phyloP scores from a whole-genome alignment of 2,888 invertebrate genomes.

The Camptogramma bilineatum region DNA sequence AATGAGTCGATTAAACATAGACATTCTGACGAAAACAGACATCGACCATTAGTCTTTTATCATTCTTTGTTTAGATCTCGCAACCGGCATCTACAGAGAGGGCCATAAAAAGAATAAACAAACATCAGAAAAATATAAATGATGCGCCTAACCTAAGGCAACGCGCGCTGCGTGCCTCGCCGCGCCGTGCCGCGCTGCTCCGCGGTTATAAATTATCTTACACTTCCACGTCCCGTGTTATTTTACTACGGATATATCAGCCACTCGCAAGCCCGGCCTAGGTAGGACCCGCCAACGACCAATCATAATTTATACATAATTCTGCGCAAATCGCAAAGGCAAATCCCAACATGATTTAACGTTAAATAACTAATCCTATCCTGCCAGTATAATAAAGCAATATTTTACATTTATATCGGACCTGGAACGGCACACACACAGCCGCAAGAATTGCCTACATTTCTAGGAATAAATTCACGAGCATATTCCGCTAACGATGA shows the following conservation, averaged over 20 bases:
- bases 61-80: conserved; percentile 79
- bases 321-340: conserved; percentile 69
- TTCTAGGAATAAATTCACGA: conserved; percentile 37
- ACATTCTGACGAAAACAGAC: conserved; percentile 76
- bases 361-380: conserved; percentile 62
- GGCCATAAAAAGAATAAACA: conserved; percentile 76
- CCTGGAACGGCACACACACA: conserved; percentile 56
- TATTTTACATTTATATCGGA: conserved; percentile 59
- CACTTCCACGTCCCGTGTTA: conserved; percentile 76
- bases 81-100: conserved; percentile 72
- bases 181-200: conserved; percentile 60
- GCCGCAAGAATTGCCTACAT: conserved; percentile 56
- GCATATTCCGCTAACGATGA: conserved; percentile 59
- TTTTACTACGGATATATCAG: conserved; percentile 79
- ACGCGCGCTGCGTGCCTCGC: conserved; percentile 68
- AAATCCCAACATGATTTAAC: conserved; percentile 66
- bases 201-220: conserved; percentile 78
- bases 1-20: conserved; percentile 80
- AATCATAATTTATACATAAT: conserved; percentile 74
- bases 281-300: conserved; percentile 64
- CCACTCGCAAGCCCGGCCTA: conserved; percentile 68
- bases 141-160: conserved; percentile 80
- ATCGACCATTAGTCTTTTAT: conserved; percentile 78
- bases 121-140: conserved; percentile 83
- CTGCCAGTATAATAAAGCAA: conserved; percentile 58